phyloP scores from a whole-genome alignment of 1,140 invertebrate genomes.

The Caerostris extrusa region DNA sequence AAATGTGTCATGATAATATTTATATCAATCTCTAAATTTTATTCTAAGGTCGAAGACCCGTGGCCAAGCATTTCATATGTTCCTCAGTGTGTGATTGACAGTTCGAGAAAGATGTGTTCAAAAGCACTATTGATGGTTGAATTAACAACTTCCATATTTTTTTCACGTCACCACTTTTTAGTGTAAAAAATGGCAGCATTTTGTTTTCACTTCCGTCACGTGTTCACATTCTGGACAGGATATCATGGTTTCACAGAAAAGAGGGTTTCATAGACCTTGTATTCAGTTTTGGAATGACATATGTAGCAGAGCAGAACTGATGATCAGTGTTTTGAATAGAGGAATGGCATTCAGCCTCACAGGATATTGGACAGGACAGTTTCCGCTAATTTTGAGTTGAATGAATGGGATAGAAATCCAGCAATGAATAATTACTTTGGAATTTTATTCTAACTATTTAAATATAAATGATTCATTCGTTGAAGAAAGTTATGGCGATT shows the following conservation, averaged over 20 bases:
- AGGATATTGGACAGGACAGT: not conserved
- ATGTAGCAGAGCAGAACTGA: conserved; percentile 46
- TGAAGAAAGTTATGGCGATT: no score
- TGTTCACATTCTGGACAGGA: not conserved
- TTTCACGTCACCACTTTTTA: not conserved
- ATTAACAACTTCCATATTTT: not conserved
- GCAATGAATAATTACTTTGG: conserved; percentile 19
- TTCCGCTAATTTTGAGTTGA: not conserved
- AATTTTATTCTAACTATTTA: not conserved
- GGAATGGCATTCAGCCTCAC: not conserved
- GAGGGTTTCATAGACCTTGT: not conserved
- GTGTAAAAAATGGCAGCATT: not conserved
- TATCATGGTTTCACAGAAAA: not conserved
- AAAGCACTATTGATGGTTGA: not conserved
- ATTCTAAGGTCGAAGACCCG: not conserved
- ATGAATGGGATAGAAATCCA: not conserved
- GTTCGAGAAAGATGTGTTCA: not conserved
- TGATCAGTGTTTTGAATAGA: not conserved
- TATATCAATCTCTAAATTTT: not conserved
- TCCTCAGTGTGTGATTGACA: not conserved
- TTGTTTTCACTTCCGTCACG: conserved; percentile 24
- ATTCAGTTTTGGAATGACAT: not conserved
- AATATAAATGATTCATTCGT: no score
- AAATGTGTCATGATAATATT: not conserved
- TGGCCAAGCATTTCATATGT: not conserved